These are phyloP conservation scores for Lagopus leucura DNA, from an alignment of 2,113 vertebrate species.

Conservation along the genomic window DNA sequence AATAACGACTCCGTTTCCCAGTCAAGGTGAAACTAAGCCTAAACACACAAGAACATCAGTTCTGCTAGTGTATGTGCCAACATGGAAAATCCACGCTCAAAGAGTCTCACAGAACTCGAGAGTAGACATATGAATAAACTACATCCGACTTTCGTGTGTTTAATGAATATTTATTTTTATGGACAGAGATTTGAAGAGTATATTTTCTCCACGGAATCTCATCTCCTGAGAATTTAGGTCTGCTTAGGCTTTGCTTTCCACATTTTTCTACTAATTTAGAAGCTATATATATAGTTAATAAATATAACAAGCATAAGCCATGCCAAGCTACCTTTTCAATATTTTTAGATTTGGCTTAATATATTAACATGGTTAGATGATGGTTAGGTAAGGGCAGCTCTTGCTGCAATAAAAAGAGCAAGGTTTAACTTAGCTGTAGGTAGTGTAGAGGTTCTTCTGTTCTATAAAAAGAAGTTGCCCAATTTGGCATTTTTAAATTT, in stretches of 20 bases:
- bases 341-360: slow-evolving; percentile 57
- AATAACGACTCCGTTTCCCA: slow-evolving; percentile 27
- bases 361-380: slow-evolving; percentile 37
- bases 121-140: neutral
- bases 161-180: slow-evolving; percentile 24
- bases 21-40: slow-evolving; percentile 27
- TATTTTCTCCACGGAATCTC: slow-evolving; percentile 5
- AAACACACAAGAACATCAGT: slow-evolving; percentile 8
- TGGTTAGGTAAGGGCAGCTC: neutral
- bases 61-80: neutral
- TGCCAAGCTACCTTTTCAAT: neutral
- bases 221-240: slow-evolving; percentile 23
- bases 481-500: slow-evolving; percentile 38
- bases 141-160: neutral
- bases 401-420: slow-evolving; percentile 22
- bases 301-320: slow-evolving; percentile 4
- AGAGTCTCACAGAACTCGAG: neutral
- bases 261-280: slow-evolving; percentile 38
- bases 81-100: neutral
- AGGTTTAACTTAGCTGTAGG: slow-evolving; percentile 27
- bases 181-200: neutral
- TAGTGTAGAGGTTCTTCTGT: neutral
- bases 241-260: slow-evolving; percentile 31
- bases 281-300: slow-evolving; percentile 50
- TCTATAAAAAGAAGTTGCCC: slow-evolving; percentile 47